Base-by-base conservation (phyloP, 2,797 vertebrate genomes). In the Ctenochaetus hawaiiensis region DNA sequence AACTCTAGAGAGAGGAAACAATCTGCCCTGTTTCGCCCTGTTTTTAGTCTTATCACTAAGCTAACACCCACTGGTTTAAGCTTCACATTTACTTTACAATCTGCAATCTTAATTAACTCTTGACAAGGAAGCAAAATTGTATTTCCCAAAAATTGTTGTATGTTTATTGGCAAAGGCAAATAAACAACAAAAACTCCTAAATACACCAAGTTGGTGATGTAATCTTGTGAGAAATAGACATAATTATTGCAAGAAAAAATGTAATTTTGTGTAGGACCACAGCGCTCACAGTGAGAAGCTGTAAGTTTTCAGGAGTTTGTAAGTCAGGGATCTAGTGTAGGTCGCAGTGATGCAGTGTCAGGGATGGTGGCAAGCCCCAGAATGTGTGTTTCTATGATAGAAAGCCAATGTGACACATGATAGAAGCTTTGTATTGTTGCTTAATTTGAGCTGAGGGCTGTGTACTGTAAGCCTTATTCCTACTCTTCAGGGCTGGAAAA, bases 301-400 rank as follows among this genome's bases (percentile, higher is more conserved):
- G 17, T 2, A 44, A 0, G 17, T 77, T 69, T 78, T 81, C 59
- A 23, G 77, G 73, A n/a, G 64, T 26, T 67, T 60, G 44, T 1
- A 11, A 23, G 37, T 80, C 45, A 34, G 48, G 51, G 47, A 69
- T 5, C 0, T 43, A 9, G 51, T 52, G 57, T 64, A 75, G 69
- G 44, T 80, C 66, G 51, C 48, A 74, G 56, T 34, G 54, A 58
- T 61, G 45, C 47, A 9, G 75, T 39, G 41, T 79, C 44, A n/a
- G 71, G 66, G 52, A 75, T 8, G 52, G 14, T 77, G 64, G 37
- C 37, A 18, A 64, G 65, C 48, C 45, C 47, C 68, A 51, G 66
- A 48, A 45, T 39, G 49, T 84, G 80, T 78, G 47, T 83, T 70
- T 82, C 72, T 76, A 44, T 67, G 57, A 54, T 57, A 72, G 77